Evolutionary conservation across 2,797 vertebrate species (phyloP).

Genomic region (Protonibea diacanthus): DNA sequence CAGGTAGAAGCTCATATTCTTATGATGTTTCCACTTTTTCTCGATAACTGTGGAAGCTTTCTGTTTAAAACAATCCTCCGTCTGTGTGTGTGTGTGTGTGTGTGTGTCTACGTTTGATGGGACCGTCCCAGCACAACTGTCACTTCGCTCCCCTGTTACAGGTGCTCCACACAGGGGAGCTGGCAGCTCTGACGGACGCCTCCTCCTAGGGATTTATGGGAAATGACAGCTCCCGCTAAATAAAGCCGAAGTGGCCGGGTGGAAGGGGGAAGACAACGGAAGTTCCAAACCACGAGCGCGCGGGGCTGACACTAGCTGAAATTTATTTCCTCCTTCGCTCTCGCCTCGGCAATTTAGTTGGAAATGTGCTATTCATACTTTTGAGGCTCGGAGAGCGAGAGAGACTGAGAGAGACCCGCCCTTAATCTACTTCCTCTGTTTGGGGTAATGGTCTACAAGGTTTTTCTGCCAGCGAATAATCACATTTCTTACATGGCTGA

Average conservation of each 20-base stretch:
- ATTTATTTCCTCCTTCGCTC: slow-evolving; percentile 63
- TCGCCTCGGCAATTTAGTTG: slow-evolving; percentile 57
- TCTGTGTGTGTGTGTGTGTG: slow-evolving; percentile 24
- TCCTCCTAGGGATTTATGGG: slow-evolving; percentile 85
- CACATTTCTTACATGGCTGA: slow-evolving; percentile 82
- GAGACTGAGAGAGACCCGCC: slow-evolving; percentile 25
- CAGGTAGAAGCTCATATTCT: slow-evolving; percentile 1
- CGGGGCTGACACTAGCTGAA: slow-evolving; percentile 66
- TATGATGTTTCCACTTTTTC: slow-evolving; percentile 32
- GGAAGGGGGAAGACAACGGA: slow-evolving; percentile 56
- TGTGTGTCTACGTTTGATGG: slow-evolving; percentile 63
- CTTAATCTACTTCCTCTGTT: slow-evolving; percentile 76
- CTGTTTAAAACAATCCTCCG: slow-evolving; percentile 22
- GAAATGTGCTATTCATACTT: slow-evolving; percentile 71
- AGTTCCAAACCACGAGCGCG: slow-evolving; percentile 57
- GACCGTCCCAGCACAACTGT: slow-evolving; percentile 75
- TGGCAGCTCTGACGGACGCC: slow-evolving; percentile 86
- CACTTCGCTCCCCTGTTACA: slow-evolving; percentile 77
- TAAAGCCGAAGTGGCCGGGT: slow-evolving; percentile 75
- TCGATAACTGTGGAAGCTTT: slow-evolving; percentile 18
- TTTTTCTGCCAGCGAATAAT: slow-evolving; percentile 67
- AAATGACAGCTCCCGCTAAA: slow-evolving; percentile 89
- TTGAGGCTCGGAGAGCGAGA: slow-evolving; percentile 3
- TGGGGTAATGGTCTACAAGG: slow-evolving; percentile 71
- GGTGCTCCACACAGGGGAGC: slow-evolving; percentile 82